Evolutionary conservation across 2,797 vertebrate species (phyloP), one percentile per base, ranked within the genome.

Genomic region (Aphelocoma californica): DNA sequence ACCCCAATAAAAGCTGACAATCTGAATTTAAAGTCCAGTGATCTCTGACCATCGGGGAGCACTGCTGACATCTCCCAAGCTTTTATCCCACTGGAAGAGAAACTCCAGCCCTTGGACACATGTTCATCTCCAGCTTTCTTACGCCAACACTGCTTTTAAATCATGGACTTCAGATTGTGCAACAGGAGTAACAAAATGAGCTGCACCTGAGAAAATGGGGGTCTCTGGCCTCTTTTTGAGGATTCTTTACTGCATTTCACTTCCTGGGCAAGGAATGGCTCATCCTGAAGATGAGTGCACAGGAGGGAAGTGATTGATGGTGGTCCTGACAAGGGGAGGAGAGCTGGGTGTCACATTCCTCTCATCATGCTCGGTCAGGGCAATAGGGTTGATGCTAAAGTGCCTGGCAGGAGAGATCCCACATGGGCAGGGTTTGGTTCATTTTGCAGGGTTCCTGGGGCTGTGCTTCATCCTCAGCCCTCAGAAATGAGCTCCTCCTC

Each of bases 371-470:
- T 88, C 77, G 71, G 26, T 88, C 54, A 86, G 79, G 67, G 54
- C 0, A 0, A 65, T 32, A 28, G 1, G 1, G 45, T 15, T 25
- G 38, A 32, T 26, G 42, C 25, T 34, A 25, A 71, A 80, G 54
- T 12, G 56, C 23, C 73, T 94, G 72, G 78, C 67, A 83, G 89
- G 80, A 81, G 48, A 78, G 50, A 79, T 34, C 48, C 28, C 50
- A 25, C 18, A 13, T 28, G 1, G 4, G 54, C 60, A 75, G 80
- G 50, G 40, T 38, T 94, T 70, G 56, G 23, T 69, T 89, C 2
- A 0, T 81, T 89, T 79, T 38, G 69, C 19, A 19, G 0, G 0
- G 36, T 48, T 93, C 54, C 45, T 4, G 4, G 4, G 82, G 70
- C 48, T 36, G 6, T 17, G 10, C 66, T 90, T 84, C 25, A 40